Percentiles rank a stretch among this genome's conserved stretches.
Conservation (phyloP, 2,113 vertebrate genomes). For the Cathartes aura region DNA sequence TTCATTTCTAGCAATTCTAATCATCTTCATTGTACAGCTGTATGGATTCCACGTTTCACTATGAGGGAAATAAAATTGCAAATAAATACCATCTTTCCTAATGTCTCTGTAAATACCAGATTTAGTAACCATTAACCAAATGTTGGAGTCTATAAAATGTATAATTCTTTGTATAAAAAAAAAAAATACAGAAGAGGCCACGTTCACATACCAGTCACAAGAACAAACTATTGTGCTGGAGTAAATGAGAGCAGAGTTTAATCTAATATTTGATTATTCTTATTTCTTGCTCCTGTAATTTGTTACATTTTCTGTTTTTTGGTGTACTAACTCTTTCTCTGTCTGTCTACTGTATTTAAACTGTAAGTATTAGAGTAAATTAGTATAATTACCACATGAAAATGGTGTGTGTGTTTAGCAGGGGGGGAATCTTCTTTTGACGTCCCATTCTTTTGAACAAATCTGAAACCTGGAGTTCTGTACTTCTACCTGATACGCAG, state of each 20-base stretch:
- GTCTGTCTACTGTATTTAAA: not conserved
- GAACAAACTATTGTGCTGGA: not conserved
- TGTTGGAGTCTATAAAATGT: slow-evolving; percentile 31
- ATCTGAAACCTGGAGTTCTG: not conserved
- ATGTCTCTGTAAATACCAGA: slow-evolving; percentile 44
- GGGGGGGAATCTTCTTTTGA: not conserved
- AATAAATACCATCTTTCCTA: slow-evolving; percentile 45
- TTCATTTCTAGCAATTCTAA: slow-evolving; percentile 53
- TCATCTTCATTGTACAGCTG: slow-evolving; percentile 45
- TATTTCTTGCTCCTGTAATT: not conserved
- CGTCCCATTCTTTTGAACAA: not conserved
- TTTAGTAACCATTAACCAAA: slow-evolving; percentile 62
- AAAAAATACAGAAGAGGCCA: not conserved
- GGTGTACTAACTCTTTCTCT: not conserved
- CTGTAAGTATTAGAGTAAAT: not conserved
- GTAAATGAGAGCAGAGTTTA: not conserved
- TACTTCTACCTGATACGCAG: not conserved
- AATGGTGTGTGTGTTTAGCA: not conserved
- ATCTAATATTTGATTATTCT: not conserved
- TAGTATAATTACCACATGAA: not conserved
- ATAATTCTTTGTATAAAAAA: not conserved
- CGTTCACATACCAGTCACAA: not conserved
- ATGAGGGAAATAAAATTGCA: slow-evolving; percentile 39
- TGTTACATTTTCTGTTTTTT: not conserved
- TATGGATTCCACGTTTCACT: slow-evolving; percentile 38